A percentile compares a stretch with the other conserved stretches of the same genome.
Conservation (phyloP, 2,113 vertebrate species). For the Laterallus jamaicensis region DNA sequence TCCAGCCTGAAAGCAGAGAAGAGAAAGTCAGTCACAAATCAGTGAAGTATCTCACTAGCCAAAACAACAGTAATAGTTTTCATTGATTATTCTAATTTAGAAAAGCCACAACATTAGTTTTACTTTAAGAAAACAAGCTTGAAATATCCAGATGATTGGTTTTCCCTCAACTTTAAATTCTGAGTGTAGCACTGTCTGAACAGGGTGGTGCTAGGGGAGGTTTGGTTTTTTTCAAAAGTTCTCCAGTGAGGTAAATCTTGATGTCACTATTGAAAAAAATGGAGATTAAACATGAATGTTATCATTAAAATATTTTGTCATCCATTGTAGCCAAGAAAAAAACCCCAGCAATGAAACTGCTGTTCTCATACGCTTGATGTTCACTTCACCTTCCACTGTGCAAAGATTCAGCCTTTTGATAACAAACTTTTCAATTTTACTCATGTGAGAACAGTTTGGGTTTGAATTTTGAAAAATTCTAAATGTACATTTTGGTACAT, state of each 20-base stretch:
- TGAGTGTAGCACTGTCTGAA: not conserved
- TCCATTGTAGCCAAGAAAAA: not conserved
- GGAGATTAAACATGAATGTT: not conserved
- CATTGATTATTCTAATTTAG: not conserved
- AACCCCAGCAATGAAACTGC: not conserved
- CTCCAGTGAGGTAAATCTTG: not conserved
- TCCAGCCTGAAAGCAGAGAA: constrained; percentile 78
- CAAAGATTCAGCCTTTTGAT: not conserved
- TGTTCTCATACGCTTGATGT: not conserved
- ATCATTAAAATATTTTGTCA: not conserved
- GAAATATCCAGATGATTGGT: not conserved
- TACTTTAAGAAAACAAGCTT: not conserved
- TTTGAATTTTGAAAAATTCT: not conserved
- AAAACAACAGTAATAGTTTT: not conserved
- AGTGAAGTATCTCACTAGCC: not conserved
- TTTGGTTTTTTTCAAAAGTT: not conserved
- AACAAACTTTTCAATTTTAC: not conserved
- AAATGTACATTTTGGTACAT: not conserved
- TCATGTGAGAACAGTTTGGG: not conserved
- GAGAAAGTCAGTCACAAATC: not conserved
- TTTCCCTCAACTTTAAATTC: not conserved
- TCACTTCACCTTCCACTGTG: not conserved
- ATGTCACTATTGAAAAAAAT: not conserved
- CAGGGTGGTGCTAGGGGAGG: not conserved
- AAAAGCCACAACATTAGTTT: not conserved